Base-by-base conservation (phyloP, 2,888 invertebrate species). In the Capitulum mitella region DNA sequence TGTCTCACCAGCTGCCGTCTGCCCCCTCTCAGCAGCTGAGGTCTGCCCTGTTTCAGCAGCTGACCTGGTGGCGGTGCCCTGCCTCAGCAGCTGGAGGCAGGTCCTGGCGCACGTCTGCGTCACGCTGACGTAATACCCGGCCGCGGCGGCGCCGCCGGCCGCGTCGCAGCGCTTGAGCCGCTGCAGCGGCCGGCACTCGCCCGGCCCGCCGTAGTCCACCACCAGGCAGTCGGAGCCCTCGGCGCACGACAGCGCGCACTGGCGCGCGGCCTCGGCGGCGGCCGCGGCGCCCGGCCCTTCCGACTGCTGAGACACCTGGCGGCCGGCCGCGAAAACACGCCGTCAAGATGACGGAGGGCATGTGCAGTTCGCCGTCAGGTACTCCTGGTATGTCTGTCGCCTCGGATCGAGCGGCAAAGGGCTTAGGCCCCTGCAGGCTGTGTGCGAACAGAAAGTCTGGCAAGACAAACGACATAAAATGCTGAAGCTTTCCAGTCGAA, bases 161-260 rank as follows among this genome's bases (percentile, higher is more conserved):
- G 6, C 5, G 26, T 54, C 54, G n/a, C 54, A 54, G 3, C 22
- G 16, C 54, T 26, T n/a, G 54, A 54, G 54, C n/a, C 6, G 26
- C n/a, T 54, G 22, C n/a, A 54, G 54, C n/a, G 54, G 54, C n/a
- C 54, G 54, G 54, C 54, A 54, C n/a, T n/a, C 2, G 54, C n/a
- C 54, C n/a, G 54, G n/a, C n/a, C n/a, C 26, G n/a, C n/a, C n/a
- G n/a, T 54, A 54, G 54, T 54, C 54, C n/a, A 54, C 54, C 54
- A 54, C 54, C 54, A 54, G 54, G 22, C 54, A 54, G 54, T 54
- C 54, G 54, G n/a, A n/a, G 54, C 54, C 54, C 54, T 54, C 54
- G 2, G 54, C 26, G n/a, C 54, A 54, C 5, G 54, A 54, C n/a
- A 54, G 54, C 54, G 54, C 54, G 54, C 54, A 54, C 54, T 54